A percentile compares a stretch with the other conserved stretches of the same genome.
phyloP scores from a whole-genome alignment of 2,113 vertebrate genomes.

The Himantopus leucocephalus region DNA sequence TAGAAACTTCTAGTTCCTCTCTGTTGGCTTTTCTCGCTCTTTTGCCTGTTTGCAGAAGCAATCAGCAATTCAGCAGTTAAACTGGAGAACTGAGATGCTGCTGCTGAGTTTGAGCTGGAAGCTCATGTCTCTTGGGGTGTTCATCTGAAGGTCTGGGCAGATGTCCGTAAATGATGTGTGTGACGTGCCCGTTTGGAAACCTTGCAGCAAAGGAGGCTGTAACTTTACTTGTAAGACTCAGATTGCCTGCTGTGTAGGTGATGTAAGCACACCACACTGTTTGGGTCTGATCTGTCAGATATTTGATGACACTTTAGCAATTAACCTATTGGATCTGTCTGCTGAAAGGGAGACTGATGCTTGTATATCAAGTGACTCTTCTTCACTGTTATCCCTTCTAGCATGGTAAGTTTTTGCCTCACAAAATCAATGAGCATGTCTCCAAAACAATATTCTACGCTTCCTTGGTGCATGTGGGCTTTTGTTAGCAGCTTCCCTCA shows the following conservation, averaged over 20 bases:
- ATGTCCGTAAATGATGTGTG: not conserved
- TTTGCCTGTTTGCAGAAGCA: not conserved
- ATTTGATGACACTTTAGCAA: not conserved
- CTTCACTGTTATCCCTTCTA: not conserved
- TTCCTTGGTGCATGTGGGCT: fast-evolving
- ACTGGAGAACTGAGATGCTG: not conserved
- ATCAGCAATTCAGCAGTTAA: not conserved
- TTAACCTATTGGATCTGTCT: not conserved
- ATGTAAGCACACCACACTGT: not conserved
- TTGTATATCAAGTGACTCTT: not conserved
- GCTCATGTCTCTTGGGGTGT: not conserved
- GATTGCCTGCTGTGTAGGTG: not conserved
- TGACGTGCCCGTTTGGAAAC: not conserved
- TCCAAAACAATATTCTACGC: not conserved
- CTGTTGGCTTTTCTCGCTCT: not conserved
- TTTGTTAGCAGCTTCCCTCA: not conserved
- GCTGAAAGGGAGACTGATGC: not conserved
- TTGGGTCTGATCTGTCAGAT: not conserved
- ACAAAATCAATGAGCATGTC: fast-evolving
- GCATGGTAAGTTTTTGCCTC: not conserved
- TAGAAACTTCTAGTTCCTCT: not conserved
- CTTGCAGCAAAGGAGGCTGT: not conserved
- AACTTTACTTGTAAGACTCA: not conserved
- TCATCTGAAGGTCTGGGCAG: not conserved
- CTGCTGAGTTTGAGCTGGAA: not conserved